Evolutionary conservation across 1,140 invertebrate species (phyloP).

Genomic region (Drosophila sp.): DNA sequence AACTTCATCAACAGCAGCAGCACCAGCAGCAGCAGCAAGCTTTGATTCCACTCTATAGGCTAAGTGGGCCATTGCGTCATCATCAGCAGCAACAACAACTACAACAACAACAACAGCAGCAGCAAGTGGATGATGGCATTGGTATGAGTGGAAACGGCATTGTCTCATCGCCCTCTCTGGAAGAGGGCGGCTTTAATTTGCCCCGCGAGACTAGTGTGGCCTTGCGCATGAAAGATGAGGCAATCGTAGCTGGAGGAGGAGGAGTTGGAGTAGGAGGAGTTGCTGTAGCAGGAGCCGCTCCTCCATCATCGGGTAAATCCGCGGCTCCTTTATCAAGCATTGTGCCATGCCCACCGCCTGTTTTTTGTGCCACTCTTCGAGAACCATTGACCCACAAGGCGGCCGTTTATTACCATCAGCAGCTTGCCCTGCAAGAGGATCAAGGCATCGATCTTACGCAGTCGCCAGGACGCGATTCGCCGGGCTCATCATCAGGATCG

Average conservation of each 20-base stretch:
- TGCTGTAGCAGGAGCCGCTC: slow-evolving; percentile 16
- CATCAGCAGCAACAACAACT: slow-evolving; percentile 51
- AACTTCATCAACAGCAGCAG: slow-evolving; percentile 88
- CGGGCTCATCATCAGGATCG: slow-evolving; percentile 93
- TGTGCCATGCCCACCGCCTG: slow-evolving; percentile 73
- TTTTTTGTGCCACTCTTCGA: slow-evolving; percentile 73
- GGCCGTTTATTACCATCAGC: slow-evolving; percentile 89
- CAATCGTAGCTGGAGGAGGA: slow-evolving; percentile 12
- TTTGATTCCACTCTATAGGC: slow-evolving; percentile 83
- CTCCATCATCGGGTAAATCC: slow-evolving; percentile 50
- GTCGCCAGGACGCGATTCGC: slow-evolving; percentile 94
- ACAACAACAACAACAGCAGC: slow-evolving; percentile 42
- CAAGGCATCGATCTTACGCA: slow-evolving; percentile 90
- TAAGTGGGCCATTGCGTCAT: slow-evolving; percentile 69
- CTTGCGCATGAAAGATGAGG: slow-evolving; percentile 74
- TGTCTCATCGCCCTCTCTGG: slow-evolving; percentile 82
- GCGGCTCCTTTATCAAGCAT: slow-evolving; percentile 52
- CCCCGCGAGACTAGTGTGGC: slow-evolving; percentile 80
- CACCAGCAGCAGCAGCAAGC: slow-evolving; percentile 87
- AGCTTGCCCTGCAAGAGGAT: slow-evolving; percentile 88
- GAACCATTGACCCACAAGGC: slow-evolving; percentile 88
- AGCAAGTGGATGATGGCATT: slow-evolving; percentile 67
- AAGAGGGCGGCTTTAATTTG: slow-evolving; percentile 81
- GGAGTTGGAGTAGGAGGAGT: slow-evolving; percentile 25
- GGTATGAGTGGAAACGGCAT: slow-evolving; percentile 82